Base-by-base conservation (phyloP, 2,888 invertebrate genomes). In the Scaeva pyrastri region DNA sequence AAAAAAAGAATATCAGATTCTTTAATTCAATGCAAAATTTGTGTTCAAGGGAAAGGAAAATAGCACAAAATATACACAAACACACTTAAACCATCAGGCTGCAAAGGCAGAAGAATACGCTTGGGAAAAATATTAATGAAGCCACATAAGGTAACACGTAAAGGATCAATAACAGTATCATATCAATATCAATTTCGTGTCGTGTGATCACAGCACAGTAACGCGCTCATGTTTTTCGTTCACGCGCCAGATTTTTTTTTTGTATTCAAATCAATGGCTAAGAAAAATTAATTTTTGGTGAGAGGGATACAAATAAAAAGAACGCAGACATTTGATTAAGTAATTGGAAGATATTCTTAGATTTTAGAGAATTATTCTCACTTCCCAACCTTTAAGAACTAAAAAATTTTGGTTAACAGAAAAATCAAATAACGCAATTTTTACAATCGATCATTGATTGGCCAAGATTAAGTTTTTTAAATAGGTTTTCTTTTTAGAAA, bases 151-250 rank as follows among this genome's bases (percentile, higher is more conserved):
- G 12, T 72, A n/a, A 7, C n/a, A 45, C 2, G 19, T 14, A 60
- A 16, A 43, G 80, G 71, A 85, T 85, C 80, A 72, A 71, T 85
- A 80, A 76, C 84, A 76, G 68, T 72, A 52, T 50, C 73, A 79
- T 79, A 79, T 66, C 75, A 79, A 84, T 84, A 79, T 79, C 84
- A 76, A 82, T 77, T 48, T 66, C 66, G 16, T 66, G 66, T 82
- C 82, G 58, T 58, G 80, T 80, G 84, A 85, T 85, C 84, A 60
- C 71, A 55, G 55, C 70, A n/a, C 78, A 56, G 73, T 50, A 66
- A 76, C 16, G 31, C 60, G 80, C 39, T 76, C 48, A 31, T 45
- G 55, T 80, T 72, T 80, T 72, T 41, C 14, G 8, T 68, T 80
- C 76, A 76, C 80, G 80, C 72, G 80, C 55, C 75, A 72, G 64